Percentiles rank a stretch among this genome's conserved stretches.
Conservation (phyloP, 1,140 invertebrate genomes). For the Drosophila punjabiensis region DNA sequence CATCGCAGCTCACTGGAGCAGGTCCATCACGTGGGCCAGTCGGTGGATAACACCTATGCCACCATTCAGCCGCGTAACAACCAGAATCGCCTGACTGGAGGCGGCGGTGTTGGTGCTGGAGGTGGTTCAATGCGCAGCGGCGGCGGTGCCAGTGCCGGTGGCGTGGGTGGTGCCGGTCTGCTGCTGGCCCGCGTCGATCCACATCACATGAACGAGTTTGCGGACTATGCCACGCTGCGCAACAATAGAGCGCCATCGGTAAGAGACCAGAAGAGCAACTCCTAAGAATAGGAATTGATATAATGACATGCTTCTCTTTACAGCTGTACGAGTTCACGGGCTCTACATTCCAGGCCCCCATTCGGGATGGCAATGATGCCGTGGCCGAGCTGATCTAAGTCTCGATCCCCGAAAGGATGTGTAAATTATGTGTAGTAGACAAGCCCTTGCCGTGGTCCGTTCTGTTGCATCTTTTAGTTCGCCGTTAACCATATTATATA, state of each 20-base stretch:
- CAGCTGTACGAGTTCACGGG: slow-evolving; percentile 87
- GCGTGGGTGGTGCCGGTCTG: slow-evolving; percentile 63
- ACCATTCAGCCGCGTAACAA: slow-evolving; percentile 91
- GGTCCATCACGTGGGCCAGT: slow-evolving; percentile 78
- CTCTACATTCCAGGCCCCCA: slow-evolving; percentile 90
- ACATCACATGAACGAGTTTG: slow-evolving; percentile 86
- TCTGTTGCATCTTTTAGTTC: slow-evolving; percentile 66
- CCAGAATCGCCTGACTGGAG: slow-evolving; percentile 62
- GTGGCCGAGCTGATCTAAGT: slow-evolving; percentile 90
- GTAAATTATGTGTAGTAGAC: slow-evolving; percentile 68
- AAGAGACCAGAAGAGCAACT: not conserved
- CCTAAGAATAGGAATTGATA: not conserved
- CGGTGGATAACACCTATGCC: slow-evolving; percentile 93
- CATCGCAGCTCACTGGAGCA: slow-evolving; percentile 85
- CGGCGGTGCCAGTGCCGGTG: slow-evolving; percentile 67
- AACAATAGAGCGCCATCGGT: slow-evolving; percentile 83
- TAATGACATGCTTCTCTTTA: not conserved
- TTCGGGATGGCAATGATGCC: slow-evolving; percentile 89
- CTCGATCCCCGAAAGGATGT: slow-evolving; percentile 27
- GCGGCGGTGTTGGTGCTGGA: slow-evolving; percentile 54
- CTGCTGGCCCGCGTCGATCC: slow-evolving; percentile 82
- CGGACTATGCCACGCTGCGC: slow-evolving; percentile 90
- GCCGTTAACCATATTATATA: slow-evolving; percentile 41
- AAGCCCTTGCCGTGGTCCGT: slow-evolving; percentile 50
- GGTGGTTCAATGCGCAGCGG: slow-evolving; percentile 82